Base-by-base conservation (phyloP, 2,888 invertebrate species). In the Apomyelois bistriatella region DNA sequence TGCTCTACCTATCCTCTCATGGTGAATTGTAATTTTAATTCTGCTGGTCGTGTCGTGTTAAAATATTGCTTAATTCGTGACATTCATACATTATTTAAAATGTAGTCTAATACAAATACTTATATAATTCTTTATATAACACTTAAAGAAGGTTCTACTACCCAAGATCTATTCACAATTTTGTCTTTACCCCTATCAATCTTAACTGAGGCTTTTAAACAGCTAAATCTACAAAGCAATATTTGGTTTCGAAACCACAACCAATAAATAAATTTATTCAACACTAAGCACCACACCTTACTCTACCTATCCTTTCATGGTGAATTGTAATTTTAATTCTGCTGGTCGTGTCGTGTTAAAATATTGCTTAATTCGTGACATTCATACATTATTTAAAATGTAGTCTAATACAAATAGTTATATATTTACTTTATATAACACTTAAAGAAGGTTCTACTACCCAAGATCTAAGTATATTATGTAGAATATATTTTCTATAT, bases 1-100 rank as follows among this genome's bases (percentile, higher is more conserved):
- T 72, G 74, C 72, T 70, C 72, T 69, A 71, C 70, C 75, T 71
- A 75, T 73, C 69, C 70, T 71, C 75, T 79, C 78, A 76, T 82
- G 74, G 82, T 82, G 72, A 82, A 85, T 78, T 72, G 70, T 77
- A 73, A 76, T 77, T 79, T 81, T 77, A 77, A 78, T 77, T 74
- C 70, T 66, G 62, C 72, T 68, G 76, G 78, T 78, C 79, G 79
- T 74, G 68, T 60, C 61, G 66, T 66, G 68, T 65, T 72, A 66
- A 64, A 58, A 60, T 58, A 63, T 58, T 62, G 58, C 60, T 65
- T 59, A 54, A 60, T 64, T 59, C 54, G 38, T 40, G 49, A 50
- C 40, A 50, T 40, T 30, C 30, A 16, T 40, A 50, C 13, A 15
- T 38, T 12, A 35, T 36, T 15, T 32, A 32, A 30, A 32, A 32